Evolutionary conservation across 2,113 vertebrate genomes (phyloP), one percentile per base, ranked within the genome.

Genomic region (Dicaeum eximium): DNA sequence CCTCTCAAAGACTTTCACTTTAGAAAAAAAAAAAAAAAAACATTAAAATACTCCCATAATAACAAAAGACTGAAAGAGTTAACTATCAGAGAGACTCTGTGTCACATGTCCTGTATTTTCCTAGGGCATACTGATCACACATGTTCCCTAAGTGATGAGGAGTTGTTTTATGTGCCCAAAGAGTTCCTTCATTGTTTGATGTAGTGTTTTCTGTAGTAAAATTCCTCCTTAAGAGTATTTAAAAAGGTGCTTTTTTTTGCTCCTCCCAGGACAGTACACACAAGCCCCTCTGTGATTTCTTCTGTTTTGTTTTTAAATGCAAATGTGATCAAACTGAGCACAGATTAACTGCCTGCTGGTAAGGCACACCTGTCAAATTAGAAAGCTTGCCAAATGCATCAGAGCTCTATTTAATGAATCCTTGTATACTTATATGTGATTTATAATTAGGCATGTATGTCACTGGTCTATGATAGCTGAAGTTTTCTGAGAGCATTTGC

Each of bases 301-400:
- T 77, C n/a, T 28, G 20, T 18, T 79, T 64, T 64, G 37, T 80
- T 91, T 91, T 62, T 65, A 85, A 75, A 86, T 75, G 58, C 15
- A 87, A 72, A 91, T 38, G 8, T 73, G 65, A 38, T 86, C 53
- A 73, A 93, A 80, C 38, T 91, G 15, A 70, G 84, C 13, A 44
- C 7, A 14, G 83, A 92, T 94, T 69, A 84, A 51, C 60, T 87
- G 73, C 40, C 47, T 72, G 38, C 64, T 54, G 48, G 42, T 25
- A 65, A 83, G 22, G 14, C 53, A 85, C 88, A 81, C 38, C 86
- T 94, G 94, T 50, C 54, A 94, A 95, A 86, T 62, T 80, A 87
- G 48, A 80, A 93, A 90, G 58, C 10, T n/a, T 92, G 80, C 87
- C 77, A 88, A 77, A 44, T 38, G 60, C 71, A 86, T 69, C 81